Percentiles rank a stretch among this genome's conserved stretches.
phyloP scores from a whole-genome alignment of 1,140 invertebrate genomes.

The Alviniconcha marisindica region DNA sequence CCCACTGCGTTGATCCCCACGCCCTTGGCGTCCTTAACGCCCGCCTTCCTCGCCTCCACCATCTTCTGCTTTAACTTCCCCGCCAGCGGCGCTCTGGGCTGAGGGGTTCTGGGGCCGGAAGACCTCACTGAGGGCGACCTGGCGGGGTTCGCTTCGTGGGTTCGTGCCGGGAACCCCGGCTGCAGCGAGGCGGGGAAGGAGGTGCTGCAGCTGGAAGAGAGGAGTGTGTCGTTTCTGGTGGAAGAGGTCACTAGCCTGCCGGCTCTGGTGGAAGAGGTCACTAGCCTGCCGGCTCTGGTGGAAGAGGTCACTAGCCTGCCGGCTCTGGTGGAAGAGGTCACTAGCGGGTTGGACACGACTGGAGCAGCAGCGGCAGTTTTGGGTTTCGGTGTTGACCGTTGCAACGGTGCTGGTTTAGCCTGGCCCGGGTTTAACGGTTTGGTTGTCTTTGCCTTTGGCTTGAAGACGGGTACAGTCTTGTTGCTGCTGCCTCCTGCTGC shows the following conservation, averaged over 20 bases:
- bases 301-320: conserved; percentile 1
- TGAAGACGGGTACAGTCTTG: background rate
- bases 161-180: background rate
- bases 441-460: background rate
- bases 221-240: too few species aligned
- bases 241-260: too few species aligned
- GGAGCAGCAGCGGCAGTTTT: too few species aligned
- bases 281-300: too few species aligned
- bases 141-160: background rate
- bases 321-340: conserved; percentile 9
- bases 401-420: too few species aligned
- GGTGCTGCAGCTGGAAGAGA: too few species aligned
- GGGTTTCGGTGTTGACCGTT: background rate
- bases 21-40: too few species aligned
- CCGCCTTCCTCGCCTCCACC: background rate
- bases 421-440: background rate
- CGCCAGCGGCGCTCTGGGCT: background rate
- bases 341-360: background rate
- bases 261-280: too few species aligned
- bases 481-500: background rate
- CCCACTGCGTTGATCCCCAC: too few species aligned
- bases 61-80: conserved; percentile 24
- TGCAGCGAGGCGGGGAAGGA: too few species aligned
- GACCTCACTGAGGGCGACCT: background rate
- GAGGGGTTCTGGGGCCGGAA: background rate